These are phyloP conservation scores for Neodiprion pinetum DNA, from an alignment of 1,140 invertebrate genomes.

Conservation along the genomic window DNA sequence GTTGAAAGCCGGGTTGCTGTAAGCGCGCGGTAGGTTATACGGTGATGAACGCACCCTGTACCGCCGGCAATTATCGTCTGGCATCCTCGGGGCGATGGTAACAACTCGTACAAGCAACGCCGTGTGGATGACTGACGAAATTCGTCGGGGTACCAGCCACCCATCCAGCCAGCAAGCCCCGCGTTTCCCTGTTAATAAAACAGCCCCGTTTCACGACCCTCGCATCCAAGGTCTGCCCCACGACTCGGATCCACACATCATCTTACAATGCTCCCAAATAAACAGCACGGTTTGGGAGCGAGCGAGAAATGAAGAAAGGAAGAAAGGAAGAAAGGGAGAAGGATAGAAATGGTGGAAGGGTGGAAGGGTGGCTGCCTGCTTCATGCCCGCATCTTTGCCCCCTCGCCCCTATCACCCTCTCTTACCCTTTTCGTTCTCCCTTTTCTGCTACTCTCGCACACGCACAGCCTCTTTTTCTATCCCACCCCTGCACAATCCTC, in stretches of 20 bases:
- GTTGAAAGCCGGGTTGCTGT: too few relatives aligned
- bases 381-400: not conserved
- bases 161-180: not conserved
- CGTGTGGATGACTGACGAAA: not conserved
- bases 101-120: not conserved
- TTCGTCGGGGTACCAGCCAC: not conserved
- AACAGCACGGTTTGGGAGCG: not conserved
- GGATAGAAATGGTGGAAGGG: not conserved
- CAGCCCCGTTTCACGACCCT: not conserved
- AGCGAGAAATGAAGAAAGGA: not conserved
- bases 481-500: slow-evolving; percentile 12
- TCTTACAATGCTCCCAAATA: slow-evolving; percentile 1
- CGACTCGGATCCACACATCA: not conserved
- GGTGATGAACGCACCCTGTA: too few relatives aligned
- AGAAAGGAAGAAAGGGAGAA: not conserved
- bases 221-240: not conserved
- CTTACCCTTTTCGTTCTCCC: not conserved
- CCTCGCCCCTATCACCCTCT: not conserved
- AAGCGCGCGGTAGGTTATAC: too few relatives aligned
- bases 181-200: not conserved
- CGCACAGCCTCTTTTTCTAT: not conserved
- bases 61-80: not conserved
- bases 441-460: slow-evolving; percentile 14
- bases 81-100: not conserved
- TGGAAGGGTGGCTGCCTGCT: not conserved